Percentiles rank a stretch among this genome's conserved stretches.
phyloP scores from a whole-genome alignment of 2,113 vertebrate species.

The Oplegnathus fasciatus region DNA sequence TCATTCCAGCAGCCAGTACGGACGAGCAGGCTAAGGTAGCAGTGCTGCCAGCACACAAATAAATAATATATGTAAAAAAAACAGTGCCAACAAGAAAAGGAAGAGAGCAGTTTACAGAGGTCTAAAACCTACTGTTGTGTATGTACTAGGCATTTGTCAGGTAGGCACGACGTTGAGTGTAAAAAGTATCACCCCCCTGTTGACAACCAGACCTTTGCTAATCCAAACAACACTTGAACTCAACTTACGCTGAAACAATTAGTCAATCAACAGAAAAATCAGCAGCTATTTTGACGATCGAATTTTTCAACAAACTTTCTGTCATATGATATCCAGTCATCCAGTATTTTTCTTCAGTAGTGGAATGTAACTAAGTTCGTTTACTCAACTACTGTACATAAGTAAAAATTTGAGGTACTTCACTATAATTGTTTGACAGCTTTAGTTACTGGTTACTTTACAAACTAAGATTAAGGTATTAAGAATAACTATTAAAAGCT shows the following conservation, averaged over 20 bases:
- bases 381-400: too few species aligned
- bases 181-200: not conserved
- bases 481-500: too few species aligned
- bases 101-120: not conserved
- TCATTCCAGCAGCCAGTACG: not conserved
- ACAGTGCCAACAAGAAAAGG: not conserved
- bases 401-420: too few species aligned
- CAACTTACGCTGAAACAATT: too few species aligned
- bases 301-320: too few species aligned
- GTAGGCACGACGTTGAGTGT: not conserved
- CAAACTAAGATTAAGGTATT: too few species aligned
- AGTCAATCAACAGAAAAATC: not conserved
- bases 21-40: not conserved
- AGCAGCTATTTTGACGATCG: not conserved
- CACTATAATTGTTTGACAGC: too few species aligned
- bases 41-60: not conserved
- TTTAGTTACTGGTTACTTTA: too few species aligned
- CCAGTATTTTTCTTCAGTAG: too few species aligned
- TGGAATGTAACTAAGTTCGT: too few species aligned
- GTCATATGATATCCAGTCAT: too few species aligned
- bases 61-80: not conserved
- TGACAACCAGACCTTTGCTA: not conserved
- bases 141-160: not conserved
- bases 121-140: not conserved
- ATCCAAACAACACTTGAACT: not conserved